Evolutionary conservation across 1,140 invertebrate species (phyloP).

Genomic region (Bombus huntii): DNA sequence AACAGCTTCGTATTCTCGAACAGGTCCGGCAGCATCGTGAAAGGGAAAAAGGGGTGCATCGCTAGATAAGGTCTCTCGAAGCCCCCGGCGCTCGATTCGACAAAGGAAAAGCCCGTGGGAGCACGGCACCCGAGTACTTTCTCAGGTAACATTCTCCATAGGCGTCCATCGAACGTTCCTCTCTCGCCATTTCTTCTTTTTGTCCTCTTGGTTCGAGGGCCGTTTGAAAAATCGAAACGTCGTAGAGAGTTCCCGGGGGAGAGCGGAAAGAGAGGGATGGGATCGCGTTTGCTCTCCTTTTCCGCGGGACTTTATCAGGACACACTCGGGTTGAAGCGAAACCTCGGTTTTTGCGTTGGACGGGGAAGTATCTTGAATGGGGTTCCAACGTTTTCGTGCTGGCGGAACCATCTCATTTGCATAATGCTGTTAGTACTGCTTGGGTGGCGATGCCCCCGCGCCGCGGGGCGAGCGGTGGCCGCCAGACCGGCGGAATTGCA

Average conservation of each 20-base stretch:
- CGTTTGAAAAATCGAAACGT: constrained; percentile 67
- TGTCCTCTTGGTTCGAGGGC: not conserved
- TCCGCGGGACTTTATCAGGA: constrained; percentile 59
- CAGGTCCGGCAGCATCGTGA: not conserved
- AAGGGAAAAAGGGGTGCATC: not conserved
- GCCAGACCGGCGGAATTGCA: constrained; percentile 40
- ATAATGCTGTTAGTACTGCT: constrained; percentile 75
- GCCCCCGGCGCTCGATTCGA: not conserved
- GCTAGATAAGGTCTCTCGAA: constrained; percentile 9
- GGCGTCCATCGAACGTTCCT: constrained; percentile 51
- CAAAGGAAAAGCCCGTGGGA: constrained; percentile 24
- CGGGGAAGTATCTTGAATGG: constrained; percentile 57
- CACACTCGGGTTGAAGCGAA: constrained; percentile 49
- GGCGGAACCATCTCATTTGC: constrained; percentile 73
- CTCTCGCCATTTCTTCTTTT: not conserved
- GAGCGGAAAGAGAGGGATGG: not conserved
- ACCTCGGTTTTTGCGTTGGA: constrained; percentile 60
- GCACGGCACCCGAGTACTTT: constrained; percentile 32
- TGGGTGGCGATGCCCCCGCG: constrained; percentile 56
- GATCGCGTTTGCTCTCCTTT: constrained; percentile 32
- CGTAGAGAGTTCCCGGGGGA: constrained; percentile 39
- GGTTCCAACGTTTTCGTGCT: constrained; percentile 68
- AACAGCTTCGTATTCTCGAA: constrained; percentile 4
- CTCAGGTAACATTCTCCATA: constrained; percentile 44
- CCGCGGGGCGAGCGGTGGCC: constrained; percentile 7